Percentiles rank a stretch among this genome's conserved stretches.
These are phyloP conservation scores for Harpalus rufipes DNA, from an alignment of 2,888 invertebrate species.

Conservation along the genomic window DNA sequence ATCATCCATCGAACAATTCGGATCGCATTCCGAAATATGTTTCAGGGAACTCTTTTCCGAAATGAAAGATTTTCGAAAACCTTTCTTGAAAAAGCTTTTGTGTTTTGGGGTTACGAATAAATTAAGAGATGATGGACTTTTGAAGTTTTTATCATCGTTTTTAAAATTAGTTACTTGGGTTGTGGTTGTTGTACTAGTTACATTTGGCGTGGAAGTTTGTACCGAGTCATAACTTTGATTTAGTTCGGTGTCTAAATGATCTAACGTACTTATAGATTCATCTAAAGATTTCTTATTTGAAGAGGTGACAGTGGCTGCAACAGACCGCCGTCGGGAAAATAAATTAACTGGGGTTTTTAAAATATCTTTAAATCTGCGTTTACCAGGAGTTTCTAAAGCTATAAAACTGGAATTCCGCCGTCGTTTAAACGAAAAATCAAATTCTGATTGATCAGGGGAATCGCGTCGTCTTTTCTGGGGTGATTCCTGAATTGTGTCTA, in stretches of 20 bases:
- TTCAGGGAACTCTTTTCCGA: constrained; percentile 58
- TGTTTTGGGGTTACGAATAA: constrained; percentile 61
- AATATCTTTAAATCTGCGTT: constrained; percentile 61
- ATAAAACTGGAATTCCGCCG: constrained; percentile 58
- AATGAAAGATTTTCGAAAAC: constrained; percentile 65
- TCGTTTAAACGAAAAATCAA: constrained; percentile 57
- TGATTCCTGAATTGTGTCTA: constrained; percentile 62
- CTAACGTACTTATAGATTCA: constrained; percentile 36
- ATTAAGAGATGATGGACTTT: constrained; percentile 57
- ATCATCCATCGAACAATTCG: constrained; percentile 62
- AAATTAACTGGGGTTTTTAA: constrained; percentile 66
- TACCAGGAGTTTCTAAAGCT: constrained; percentile 55
- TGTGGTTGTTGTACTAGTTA: constrained; percentile 25
- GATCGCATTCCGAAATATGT: constrained; percentile 60
- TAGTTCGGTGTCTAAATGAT: constrained; percentile 56
- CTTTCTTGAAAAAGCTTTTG: constrained; percentile 62
- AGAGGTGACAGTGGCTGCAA: constrained; percentile 52
- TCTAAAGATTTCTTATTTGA: constrained; percentile 35
- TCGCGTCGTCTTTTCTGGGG: constrained; percentile 67
- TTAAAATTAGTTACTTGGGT: constrained; percentile 15
- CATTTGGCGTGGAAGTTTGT: constrained; percentile 38
- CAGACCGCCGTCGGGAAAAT: constrained; percentile 52
- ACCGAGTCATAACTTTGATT: constrained; percentile 58
- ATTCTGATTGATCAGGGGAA: constrained; percentile 56
- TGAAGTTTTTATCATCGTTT: constrained; percentile 54